Percentiles rank a stretch among this genome's conserved stretches.
Conservation (phyloP, 1,140 invertebrate genomes). For the Platorchestia sp. region DNA sequence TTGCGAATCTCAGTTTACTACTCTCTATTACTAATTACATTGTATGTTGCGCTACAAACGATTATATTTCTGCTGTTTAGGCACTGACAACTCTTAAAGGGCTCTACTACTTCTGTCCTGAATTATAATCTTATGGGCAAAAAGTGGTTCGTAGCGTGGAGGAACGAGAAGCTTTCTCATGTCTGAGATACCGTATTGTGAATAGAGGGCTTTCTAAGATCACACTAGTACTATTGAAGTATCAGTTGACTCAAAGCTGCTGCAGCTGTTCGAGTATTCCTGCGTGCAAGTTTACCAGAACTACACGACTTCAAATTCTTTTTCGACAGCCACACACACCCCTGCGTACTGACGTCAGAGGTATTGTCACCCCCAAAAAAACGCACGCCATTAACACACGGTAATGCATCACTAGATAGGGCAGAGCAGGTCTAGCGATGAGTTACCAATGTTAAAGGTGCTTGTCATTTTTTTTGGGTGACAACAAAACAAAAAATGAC, state of each 20-base stretch:
- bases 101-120: background rate
- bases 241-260: background rate
- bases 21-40: background rate
- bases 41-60: background rate
- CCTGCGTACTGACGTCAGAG: background rate
- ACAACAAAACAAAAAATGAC: background rate
- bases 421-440: no score
- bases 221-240: background rate
- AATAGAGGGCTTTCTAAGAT: background rate
- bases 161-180: background rate
- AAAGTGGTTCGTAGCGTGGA: background rate
- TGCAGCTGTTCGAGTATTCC: background rate
- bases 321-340: background rate
- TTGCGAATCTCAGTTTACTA: background rate
- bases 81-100: background rate
- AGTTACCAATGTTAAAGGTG: no score
- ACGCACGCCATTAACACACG: no score
- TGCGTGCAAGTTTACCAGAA: background rate
- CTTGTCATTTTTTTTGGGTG: no score
- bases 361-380: background rate
- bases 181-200: background rate
- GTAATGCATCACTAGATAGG: no score
- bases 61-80: background rate
- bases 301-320: background rate
- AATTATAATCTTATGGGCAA: background rate